Evolutionary conservation across 1,140 invertebrate genomes (phyloP), one percentile per base, ranked within the genome.

Genomic region (Cephus cinctus): DNA sequence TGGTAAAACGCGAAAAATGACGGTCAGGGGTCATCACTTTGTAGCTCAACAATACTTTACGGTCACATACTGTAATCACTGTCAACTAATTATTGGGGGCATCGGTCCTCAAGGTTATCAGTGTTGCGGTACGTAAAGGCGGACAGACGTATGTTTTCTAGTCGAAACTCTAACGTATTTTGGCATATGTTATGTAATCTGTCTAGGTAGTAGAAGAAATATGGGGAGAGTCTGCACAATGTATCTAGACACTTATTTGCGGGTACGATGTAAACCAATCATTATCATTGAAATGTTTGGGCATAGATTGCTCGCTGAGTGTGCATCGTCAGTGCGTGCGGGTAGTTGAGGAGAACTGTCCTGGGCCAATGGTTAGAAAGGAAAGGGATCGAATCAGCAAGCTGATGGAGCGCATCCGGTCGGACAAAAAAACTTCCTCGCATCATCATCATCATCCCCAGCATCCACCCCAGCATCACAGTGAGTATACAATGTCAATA

Each of bases 91-190:
- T 55, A 89, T 98, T 55, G 94, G 92, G 81, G 96, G 96, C 38
- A 88, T 98, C 44, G 92, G 91, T 58, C 90, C 91, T 47, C 94
- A 97, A 77, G 94, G 94, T 51, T 95, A 91, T 80, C 88, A 92
- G 61, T 96, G 94, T 78, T 82, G 84, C 63, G 84, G 89, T 93
- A 78, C 80, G 79, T 69, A 42, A 14, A 36, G n/a, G n/a, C n/a
- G n/a, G n/a, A n/a, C n/a, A n/a, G n/a, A n/a, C n/a, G n/a, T n/a
- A n/a, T n/a, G n/a, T n/a, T n/a, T n/a, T n/a, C n/a, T n/a, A n/a
- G n/a, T n/a, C n/a, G n/a, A n/a, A n/a, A n/a, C n/a, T n/a, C n/a
- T n/a, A n/a, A n/a, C n/a, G n/a, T n/a, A n/a, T n/a, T n/a, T n/a
- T n/a, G n/a, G n/a, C n/a, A n/a, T n/a, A n/a, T n/a, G n/a, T n/a